Percentiles rank a stretch among this genome's conserved stretches.
Evolutionary conservation across 2,113 vertebrate species (phyloP).

Genomic region (Hepsetus odoe): DNA sequence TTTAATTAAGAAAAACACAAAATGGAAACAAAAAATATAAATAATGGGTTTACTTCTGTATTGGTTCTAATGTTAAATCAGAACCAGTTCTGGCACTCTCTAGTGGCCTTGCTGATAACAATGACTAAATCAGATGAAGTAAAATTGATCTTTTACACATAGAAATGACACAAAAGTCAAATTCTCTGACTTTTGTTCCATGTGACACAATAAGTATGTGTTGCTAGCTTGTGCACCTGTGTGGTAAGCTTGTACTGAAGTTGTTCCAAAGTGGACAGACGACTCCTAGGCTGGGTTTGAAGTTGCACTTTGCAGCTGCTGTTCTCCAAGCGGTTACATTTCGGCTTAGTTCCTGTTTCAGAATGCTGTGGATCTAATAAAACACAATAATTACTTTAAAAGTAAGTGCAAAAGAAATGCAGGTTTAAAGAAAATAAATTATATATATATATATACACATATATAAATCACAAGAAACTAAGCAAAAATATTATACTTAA

Average conservation of each 20-base stretch:
- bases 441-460: too few relatives aligned
- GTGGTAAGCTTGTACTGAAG: slow-evolving; percentile 74
- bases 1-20: too few relatives aligned
- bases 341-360: slow-evolving; percentile 3
- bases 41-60: too few relatives aligned
- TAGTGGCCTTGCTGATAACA: slow-evolving; percentile 38
- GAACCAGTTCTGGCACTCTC: slow-evolving; percentile 30
- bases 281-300: slow-evolving; percentile 40
- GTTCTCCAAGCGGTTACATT: slow-evolving; percentile 5
- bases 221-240: slow-evolving; percentile 73
- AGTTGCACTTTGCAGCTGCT: slow-evolving; percentile 2
- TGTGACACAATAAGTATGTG: not conserved
- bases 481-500: too few relatives aligned
- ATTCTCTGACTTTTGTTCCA: not conserved
- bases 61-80: not conserved
- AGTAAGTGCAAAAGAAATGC: not conserved
- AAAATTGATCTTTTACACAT: slow-evolving; percentile 21
- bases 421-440: not conserved
- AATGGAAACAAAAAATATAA: too few relatives aligned
- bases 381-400: not conserved
- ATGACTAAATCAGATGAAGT: slow-evolving; percentile 28
- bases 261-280: slow-evolving; percentile 71
- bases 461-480: too few relatives aligned
- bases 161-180: not conserved
- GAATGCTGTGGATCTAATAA: not conserved